A percentile compares a stretch with the other conserved stretches of the same genome.
These are phyloP conservation scores for Trissolcus basalis DNA, from an alignment of 1,140 invertebrate genomes.

Conservation along the genomic window DNA sequence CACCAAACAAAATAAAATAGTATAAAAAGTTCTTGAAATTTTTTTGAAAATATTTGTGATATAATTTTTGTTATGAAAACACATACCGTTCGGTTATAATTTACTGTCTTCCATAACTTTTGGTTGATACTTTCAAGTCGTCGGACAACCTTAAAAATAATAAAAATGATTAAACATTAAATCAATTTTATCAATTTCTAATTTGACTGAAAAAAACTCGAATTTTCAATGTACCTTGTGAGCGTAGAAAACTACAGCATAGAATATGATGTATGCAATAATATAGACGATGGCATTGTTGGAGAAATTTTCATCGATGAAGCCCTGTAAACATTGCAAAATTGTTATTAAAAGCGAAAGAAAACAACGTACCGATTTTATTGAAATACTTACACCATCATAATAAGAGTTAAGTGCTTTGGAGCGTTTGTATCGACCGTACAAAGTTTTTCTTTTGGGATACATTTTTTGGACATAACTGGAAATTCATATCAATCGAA, in stretches of 20 bases:
- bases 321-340: conserved; percentile 57
- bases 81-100: too few relatives aligned
- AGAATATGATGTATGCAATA: conserved; percentile 68
- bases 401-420: not conserved
- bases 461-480: conserved; percentile 4
- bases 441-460: not conserved
- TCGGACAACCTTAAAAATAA: too few relatives aligned
- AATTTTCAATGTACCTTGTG: conserved; percentile 64
- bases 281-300: conserved; percentile 68
- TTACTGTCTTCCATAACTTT: too few relatives aligned
- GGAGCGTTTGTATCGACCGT: not conserved
- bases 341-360: not conserved
- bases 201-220: too few relatives aligned
- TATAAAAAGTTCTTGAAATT: too few relatives aligned
- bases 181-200: too few relatives aligned
- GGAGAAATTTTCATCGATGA: conserved; percentile 67
- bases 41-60: too few relatives aligned
- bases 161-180: too few relatives aligned
- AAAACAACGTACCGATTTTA: not conserved
- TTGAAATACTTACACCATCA: not conserved
- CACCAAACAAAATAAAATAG: too few relatives aligned
- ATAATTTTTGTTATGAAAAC: too few relatives aligned
- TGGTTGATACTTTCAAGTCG: too few relatives aligned
- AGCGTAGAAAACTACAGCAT: conserved; percentile 66
- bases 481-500: not conserved